Evolutionary conservation across 2,113 vertebrate species (phyloP).

Genomic region (Oceanites oceanicus): DNA sequence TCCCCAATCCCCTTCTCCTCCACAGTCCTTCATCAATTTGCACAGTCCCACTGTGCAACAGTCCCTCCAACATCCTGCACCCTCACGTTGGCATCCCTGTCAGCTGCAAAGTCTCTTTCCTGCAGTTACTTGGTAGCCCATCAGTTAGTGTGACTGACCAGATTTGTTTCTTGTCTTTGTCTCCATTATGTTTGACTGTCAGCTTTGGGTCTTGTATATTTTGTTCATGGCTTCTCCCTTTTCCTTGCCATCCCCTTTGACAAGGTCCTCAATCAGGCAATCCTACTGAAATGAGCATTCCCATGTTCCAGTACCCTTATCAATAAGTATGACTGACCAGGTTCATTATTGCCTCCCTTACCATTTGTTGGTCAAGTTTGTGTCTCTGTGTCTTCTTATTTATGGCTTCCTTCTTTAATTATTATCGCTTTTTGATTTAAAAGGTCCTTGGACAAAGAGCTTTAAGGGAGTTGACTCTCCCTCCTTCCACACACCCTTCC

Average conservation of each 20-base stretch:
- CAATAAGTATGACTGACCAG: background rate
- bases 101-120: background rate
- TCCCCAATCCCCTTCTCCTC: background rate
- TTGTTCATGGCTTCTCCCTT: background rate
- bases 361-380: background rate
- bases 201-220: background rate
- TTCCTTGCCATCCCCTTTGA: background rate
- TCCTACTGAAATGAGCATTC: background rate
- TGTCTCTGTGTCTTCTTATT: background rate
- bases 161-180: background rate
- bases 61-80: rapidly evolving
- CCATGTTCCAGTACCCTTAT: background rate
- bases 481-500: background rate
- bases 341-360: background rate
- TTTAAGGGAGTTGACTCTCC: background rate
- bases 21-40: background rate
- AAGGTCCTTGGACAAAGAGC: background rate
- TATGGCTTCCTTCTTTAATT: background rate
- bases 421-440: background rate
- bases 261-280: background rate
- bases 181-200: background rate
- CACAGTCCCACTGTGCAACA: background rate
- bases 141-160: background rate
- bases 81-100: background rate
- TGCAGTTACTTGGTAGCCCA: background rate